A percentile compares a stretch with the other conserved stretches of the same genome.
Conservation (phyloP, 2,113 vertebrate species). For the Aramus guarauna region DNA sequence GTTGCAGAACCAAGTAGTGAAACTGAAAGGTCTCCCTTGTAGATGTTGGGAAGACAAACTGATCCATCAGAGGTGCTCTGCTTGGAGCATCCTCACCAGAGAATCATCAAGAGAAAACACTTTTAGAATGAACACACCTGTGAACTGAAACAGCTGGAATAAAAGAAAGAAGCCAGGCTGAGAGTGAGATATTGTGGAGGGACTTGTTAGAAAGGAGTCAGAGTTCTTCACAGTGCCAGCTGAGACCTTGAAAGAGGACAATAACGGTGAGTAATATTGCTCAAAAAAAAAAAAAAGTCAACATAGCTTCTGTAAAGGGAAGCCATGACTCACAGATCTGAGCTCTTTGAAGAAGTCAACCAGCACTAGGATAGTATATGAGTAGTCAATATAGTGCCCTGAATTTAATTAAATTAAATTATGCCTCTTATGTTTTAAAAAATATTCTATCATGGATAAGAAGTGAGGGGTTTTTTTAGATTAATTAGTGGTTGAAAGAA, state of each 20-base stretch:
- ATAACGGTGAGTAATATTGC: neutral
- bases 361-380: neutral
- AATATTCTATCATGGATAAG: neutral
- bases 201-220: neutral
- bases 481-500: neutral
- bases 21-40: neutral
- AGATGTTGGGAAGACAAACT: neutral
- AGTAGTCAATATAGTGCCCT: neutral
- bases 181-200: neutral
- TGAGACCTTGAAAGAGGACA: neutral
- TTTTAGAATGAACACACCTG: neutral
- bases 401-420: neutral
- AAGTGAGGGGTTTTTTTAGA: neutral
- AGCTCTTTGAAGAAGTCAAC: neutral
- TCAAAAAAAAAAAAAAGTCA: neutral
- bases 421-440: neutral
- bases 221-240: rapidly evolving
- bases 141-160: neutral
- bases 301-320: neutral
- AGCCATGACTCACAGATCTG: neutral
- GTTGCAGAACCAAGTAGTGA: neutral
- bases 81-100: neutral
- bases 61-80: neutral
- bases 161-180: neutral
- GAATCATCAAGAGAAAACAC: neutral